Evolutionary conservation across 2,888 invertebrate species (phyloP).

Genomic region (Spisula subtruncata): DNA sequence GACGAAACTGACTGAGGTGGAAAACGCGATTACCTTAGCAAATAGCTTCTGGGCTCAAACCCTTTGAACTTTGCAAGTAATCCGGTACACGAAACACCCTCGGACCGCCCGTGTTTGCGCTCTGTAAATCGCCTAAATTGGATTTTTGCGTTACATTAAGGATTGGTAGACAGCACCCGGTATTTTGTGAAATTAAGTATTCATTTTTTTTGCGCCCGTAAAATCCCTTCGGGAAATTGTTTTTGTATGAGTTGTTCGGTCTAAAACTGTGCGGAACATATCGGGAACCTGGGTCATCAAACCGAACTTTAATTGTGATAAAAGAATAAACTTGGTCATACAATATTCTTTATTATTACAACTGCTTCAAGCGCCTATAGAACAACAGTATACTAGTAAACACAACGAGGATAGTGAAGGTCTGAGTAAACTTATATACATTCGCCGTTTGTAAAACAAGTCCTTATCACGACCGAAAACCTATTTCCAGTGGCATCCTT

Average conservation of each 20-base stretch:
- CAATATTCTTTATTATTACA: too few species aligned
- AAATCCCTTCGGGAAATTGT: constrained; percentile 9
- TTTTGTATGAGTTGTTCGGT: not conserved
- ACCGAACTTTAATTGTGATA: not conserved
- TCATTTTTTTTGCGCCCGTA: constrained; percentile 12
- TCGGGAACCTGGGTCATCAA: not conserved
- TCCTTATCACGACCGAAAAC: too few species aligned
- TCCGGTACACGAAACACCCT: constrained; percentile 53
- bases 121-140: constrained; percentile 58
- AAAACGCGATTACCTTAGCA: constrained; percentile 71
- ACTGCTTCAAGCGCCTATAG: too few species aligned
- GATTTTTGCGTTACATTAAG: constrained; percentile 46
- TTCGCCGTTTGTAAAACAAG: too few species aligned
- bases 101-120: constrained; percentile 60
- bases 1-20: constrained; percentile 63
- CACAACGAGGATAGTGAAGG: too few species aligned
- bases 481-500: too few species aligned
- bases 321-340: too few species aligned
- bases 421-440: too few species aligned
- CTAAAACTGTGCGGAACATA: not conserved
- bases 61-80: constrained; percentile 67
- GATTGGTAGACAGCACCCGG: constrained; percentile 17
- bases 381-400: too few species aligned
- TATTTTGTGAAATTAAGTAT: constrained; percentile 41
- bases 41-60: constrained; percentile 63